Conservation (phyloP, 2,113 vertebrate species). For the Raphicerus campestris region DNA sequence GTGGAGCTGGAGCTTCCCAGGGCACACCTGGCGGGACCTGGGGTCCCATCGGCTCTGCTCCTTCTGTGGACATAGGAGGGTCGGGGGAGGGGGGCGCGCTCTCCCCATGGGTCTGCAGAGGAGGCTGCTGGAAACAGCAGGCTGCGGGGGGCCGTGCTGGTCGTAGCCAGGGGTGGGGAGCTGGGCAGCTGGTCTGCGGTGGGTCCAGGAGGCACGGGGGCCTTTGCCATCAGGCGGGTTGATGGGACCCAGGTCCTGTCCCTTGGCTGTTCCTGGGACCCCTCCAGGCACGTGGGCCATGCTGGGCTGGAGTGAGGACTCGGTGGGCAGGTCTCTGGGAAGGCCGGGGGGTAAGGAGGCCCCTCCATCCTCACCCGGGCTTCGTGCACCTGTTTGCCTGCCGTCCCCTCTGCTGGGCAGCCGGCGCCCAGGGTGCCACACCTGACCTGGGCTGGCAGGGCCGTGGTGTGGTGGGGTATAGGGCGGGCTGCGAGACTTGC, state of each 20-base stretch:
- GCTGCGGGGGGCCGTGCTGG: fast-evolving
- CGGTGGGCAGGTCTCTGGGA: fast-evolving
- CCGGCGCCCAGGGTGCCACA: background rate
- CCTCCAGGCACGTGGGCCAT: fast-evolving
- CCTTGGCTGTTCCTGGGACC: background rate
- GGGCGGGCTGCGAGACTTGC: fast-evolving
- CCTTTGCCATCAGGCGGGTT: background rate
- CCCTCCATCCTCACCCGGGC: background rate
- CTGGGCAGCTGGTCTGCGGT: fast-evolving
- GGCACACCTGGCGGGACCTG: fast-evolving
- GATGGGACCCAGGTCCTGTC: background rate
- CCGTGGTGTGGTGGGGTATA: background rate
- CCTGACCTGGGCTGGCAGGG: background rate
- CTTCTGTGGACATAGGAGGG: background rate
- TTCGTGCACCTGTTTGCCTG: background rate
- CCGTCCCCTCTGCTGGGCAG: fast-evolving
- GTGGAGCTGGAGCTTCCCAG: fast-evolving
- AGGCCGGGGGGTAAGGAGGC: background rate
- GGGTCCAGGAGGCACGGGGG: fast-evolving
- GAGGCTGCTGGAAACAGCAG: background rate
- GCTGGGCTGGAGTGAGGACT: background rate
- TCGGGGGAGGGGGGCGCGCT: fast-evolving
- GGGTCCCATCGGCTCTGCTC: background rate
- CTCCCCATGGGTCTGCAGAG: background rate
- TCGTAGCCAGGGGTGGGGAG: fast-evolving